Percentiles rank a stretch among this genome's conserved stretches.
Evolutionary conservation across 2,113 vertebrate species (phyloP).

Genomic region (Corydoras maculifer): DNA sequence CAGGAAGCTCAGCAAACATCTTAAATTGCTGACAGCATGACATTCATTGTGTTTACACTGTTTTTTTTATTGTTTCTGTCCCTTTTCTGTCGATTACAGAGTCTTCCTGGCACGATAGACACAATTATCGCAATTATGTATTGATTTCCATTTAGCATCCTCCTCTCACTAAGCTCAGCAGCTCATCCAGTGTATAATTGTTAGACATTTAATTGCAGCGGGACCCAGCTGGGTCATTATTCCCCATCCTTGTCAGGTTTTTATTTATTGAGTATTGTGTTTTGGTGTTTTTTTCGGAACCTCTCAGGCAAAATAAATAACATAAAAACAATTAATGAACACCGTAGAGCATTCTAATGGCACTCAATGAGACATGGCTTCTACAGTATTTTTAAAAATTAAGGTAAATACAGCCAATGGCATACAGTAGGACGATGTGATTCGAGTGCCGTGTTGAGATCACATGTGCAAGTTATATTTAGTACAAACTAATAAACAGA

Average conservation of each 20-base stretch:
- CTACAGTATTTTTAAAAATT: background rate
- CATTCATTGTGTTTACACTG: slow-evolving; percentile 42
- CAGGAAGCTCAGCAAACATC: slow-evolving; percentile 43
- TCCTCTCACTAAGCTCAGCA: slow-evolving; percentile 53
- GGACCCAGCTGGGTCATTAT: slow-evolving; percentile 66
- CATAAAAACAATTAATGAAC: slow-evolving; percentile 47
- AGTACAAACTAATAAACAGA: background rate
- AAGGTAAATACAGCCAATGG: background rate
- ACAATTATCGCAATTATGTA: slow-evolving; percentile 73
- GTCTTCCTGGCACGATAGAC: slow-evolving; percentile 52
- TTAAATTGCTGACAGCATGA: slow-evolving; percentile 24
- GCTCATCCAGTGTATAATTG: slow-evolving; percentile 62
- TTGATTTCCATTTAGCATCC: slow-evolving; percentile 58
- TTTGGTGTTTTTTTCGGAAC: slow-evolving; percentile 43
- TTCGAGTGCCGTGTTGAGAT: background rate
- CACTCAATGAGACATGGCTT: too few species aligned
- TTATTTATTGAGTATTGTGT: slow-evolving; percentile 48
- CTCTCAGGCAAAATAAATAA: slow-evolving; percentile 18
- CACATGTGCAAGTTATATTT: background rate
- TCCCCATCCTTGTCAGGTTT: slow-evolving; percentile 53
- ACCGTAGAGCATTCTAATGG: slow-evolving; percentile 35
- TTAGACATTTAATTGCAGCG: slow-evolving; percentile 65
- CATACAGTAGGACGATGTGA: background rate
- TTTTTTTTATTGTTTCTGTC: slow-evolving; percentile 55
- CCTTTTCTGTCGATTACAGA: slow-evolving; percentile 51